Percentiles rank a stretch among this genome's conserved stretches.
Evolutionary conservation across 2,888 invertebrate genomes (phyloP).

Genomic region (Coelopa pilipes): DNA sequence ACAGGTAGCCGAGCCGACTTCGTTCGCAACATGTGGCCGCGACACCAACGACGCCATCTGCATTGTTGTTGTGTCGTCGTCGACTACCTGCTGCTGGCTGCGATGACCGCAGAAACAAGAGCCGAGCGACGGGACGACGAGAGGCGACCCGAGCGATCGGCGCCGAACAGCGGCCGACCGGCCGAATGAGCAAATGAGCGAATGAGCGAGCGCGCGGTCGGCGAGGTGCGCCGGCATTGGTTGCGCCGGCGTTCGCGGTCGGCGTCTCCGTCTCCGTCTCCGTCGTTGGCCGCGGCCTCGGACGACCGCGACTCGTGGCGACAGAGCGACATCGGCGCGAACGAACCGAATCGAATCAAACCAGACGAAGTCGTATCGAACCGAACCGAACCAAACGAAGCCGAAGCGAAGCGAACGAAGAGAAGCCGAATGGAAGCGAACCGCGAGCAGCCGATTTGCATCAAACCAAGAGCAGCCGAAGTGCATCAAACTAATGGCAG

Average conservation of each 20-base stretch:
- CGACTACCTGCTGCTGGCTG: neutral
- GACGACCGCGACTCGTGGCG: constrained; percentile 22
- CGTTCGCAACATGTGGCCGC: neutral
- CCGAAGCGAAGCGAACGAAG: constrained; percentile 3
- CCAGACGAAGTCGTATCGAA: no score
- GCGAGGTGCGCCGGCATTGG: neutral
- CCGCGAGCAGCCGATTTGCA: neutral
- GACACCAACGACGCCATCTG: neutral
- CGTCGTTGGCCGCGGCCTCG: constrained; percentile 29
- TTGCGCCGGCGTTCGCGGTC: constrained; percentile 1
- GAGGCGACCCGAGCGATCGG: neutral
- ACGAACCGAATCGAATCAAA: neutral
- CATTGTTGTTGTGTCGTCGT: neutral
- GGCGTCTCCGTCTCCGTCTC: neutral
- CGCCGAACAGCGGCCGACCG: neutral
- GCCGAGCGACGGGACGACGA: neutral
- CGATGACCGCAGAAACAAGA: neutral
- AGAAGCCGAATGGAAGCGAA: no score
- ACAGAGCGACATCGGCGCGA: constrained; percentile 16
- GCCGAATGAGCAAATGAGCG: constrained; percentile 1
- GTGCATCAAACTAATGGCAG: no score
- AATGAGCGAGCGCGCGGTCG: constrained; percentile 3
- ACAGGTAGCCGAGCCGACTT: no score
- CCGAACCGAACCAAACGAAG: neutral
- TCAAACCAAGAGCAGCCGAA: no score